phyloP scores from a whole-genome alignment of 1,140 invertebrate genomes.

The Oryctes rhinoceros region DNA sequence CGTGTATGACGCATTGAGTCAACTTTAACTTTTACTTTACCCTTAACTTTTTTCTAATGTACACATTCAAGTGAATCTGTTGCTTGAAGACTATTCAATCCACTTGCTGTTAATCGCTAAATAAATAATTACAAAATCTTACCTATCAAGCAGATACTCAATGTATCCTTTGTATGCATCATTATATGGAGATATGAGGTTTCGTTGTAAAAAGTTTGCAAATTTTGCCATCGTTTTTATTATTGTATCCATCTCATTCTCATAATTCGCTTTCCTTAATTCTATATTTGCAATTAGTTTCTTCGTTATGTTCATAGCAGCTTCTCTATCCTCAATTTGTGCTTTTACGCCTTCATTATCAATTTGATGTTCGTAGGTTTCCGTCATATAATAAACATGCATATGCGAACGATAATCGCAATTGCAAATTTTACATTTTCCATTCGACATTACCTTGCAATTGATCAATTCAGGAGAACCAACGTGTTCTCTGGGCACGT shows the following conservation, averaged over 20 bases:
- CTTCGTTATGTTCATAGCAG: slow-evolving; percentile 43
- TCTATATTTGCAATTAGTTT: slow-evolving; percentile 45
- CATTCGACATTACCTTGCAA: slow-evolving; percentile 51
- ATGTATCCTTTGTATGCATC: slow-evolving; percentile 53
- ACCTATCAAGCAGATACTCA: slow-evolving; percentile 51
- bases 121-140: slow-evolving; percentile 6
- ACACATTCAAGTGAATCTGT: no score
- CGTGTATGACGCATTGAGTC: no score
- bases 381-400: slow-evolving; percentile 54
- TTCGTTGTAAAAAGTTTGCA: slow-evolving; percentile 51
- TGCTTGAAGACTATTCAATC: no score
- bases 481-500: slow-evolving; percentile 54
- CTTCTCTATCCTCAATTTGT: slow-evolving; percentile 48
- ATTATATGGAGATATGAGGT: slow-evolving; percentile 52
- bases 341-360: slow-evolving; percentile 45
- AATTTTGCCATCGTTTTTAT: slow-evolving; percentile 51
- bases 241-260: slow-evolving; percentile 49
- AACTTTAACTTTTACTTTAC: no score
- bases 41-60: no score
- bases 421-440: slow-evolving; percentile 50
- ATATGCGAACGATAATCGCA: slow-evolving; percentile 52
- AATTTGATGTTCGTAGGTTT: slow-evolving; percentile 46
- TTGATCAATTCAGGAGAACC: slow-evolving; percentile 50
- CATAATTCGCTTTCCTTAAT: slow-evolving; percentile 43
- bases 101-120: no score